A percentile compares a stretch with the other conserved stretches of the same genome.
Evolutionary conservation across 1,140 invertebrate species (phyloP).

Genomic region (Manduca sexta): DNA sequence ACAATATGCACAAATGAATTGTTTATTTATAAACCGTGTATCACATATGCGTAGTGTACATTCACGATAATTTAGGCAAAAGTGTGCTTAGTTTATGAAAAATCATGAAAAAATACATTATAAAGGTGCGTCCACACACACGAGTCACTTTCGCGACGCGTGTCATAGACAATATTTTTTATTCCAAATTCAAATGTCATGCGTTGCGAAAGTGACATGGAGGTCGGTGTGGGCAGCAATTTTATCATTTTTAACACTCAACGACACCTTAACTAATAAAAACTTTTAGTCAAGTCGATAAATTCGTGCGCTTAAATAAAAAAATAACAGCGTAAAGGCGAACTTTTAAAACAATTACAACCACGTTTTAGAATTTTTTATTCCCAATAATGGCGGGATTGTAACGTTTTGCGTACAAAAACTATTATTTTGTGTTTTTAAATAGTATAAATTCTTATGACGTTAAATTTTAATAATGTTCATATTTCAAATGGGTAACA

Average conservation of each 20-base stretch:
- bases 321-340: slow-evolving; percentile 39
- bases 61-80: slow-evolving; percentile 64
- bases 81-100: slow-evolving; percentile 59
- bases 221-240: neutral
- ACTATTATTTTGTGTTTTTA: no score
- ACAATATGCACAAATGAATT: slow-evolving; percentile 48
- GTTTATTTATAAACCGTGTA: slow-evolving; percentile 69
- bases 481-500: no score
- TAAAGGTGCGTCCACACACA: neutral
- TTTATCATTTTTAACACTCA: slow-evolving; percentile 38
- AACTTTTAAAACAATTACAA: slow-evolving; percentile 44
- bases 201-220: neutral
- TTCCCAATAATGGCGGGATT: no score
- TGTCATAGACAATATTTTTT: no score
- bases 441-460: no score
- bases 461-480: no score
- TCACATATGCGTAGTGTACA: slow-evolving; percentile 68
- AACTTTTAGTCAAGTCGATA: slow-evolving; percentile 38
- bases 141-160: neutral
- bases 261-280: slow-evolving; percentile 34
- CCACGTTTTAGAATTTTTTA: slow-evolving; percentile 35
- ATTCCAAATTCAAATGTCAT: no score
- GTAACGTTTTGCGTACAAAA: no score
- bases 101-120: slow-evolving; percentile 63
- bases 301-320: slow-evolving; percentile 54